phyloP scores from a whole-genome alignment of 2,797 vertebrate genomes.

The Xyrichtys novacula region DNA sequence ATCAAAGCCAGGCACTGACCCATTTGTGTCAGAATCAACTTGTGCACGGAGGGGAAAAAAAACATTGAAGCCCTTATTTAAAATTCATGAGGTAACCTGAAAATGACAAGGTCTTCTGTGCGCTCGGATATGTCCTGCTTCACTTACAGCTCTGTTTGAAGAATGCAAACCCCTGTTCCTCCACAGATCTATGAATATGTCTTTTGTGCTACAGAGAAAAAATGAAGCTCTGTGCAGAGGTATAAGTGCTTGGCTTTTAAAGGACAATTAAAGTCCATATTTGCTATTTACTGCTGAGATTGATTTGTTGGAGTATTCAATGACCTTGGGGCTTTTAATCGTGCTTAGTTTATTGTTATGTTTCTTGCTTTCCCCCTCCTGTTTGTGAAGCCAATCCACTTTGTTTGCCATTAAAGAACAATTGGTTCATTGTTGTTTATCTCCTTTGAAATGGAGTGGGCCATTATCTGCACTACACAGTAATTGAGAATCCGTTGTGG shows the following conservation, averaged over 20 bases:
- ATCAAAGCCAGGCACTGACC: slow-evolving; percentile 70
- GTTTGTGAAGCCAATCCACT: slow-evolving; percentile 39
- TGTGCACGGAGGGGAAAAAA: slow-evolving; percentile 16
- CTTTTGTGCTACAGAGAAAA: neutral
- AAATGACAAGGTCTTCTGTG: slow-evolving; percentile 62
- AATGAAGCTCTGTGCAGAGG: slow-evolving; percentile 2
- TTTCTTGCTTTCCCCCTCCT: slow-evolving; percentile 12
- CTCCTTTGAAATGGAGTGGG: slow-evolving; percentile 39
- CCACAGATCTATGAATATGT: neutral
- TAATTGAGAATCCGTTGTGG: slow-evolving; percentile 38
- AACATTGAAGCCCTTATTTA: slow-evolving; percentile 55
- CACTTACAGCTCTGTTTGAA: slow-evolving; percentile 24
- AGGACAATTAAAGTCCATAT: slow-evolving; percentile 12
- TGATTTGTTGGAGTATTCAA: slow-evolving; percentile 26
- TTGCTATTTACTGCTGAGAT: slow-evolving; percentile 12
- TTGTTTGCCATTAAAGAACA: slow-evolving; percentile 57
- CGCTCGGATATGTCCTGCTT: slow-evolving; percentile 22
- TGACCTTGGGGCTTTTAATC: slow-evolving; percentile 33
- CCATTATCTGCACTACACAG: slow-evolving; percentile 53
- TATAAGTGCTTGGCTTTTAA: slow-evolving; percentile 12
- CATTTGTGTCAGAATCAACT: slow-evolving; percentile 73
- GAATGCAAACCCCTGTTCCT: slow-evolving; percentile 19
- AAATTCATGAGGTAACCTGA: slow-evolving; percentile 73
- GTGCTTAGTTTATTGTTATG: slow-evolving; percentile 49
- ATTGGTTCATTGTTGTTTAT: slow-evolving; percentile 58